Conservation (phyloP, 2,888 invertebrate species). For the Notodonta ziczac region DNA sequence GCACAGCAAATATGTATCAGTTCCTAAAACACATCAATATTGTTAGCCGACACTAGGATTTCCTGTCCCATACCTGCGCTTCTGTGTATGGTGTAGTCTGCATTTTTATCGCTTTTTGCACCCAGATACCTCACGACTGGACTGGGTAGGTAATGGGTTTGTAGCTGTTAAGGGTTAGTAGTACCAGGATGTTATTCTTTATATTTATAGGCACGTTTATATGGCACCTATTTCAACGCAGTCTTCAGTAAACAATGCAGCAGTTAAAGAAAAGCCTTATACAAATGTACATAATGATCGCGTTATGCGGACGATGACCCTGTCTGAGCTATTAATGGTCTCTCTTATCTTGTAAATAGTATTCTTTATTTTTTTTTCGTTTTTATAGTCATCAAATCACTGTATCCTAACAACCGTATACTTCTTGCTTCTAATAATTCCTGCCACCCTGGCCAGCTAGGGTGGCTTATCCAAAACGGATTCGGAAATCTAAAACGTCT, state of each 20-base stretch:
- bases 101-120: slow-evolving; percentile 4
- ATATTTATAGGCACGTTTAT: neutral
- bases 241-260: neutral
- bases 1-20: no score
- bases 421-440: no score
- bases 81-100: neutral
- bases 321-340: neutral
- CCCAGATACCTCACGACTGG: neutral
- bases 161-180: neutral
- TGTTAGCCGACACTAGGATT: neutral
- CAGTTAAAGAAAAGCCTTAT: no score
- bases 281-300: neutral
- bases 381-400: no score
- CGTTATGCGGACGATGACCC: neutral
- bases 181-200: neutral
- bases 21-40: neutral
- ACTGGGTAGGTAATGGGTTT: neutral
- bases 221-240: neutral
- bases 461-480: no score
- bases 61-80: neutral
- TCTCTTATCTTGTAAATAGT: slow-evolving; percentile 1
- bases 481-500: no score
- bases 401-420: no score
- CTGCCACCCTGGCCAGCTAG: no score
- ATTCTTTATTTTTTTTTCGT: neutral